phyloP scores from a whole-genome alignment of 2,113 vertebrate species.

The Ursus arctos region DNA sequence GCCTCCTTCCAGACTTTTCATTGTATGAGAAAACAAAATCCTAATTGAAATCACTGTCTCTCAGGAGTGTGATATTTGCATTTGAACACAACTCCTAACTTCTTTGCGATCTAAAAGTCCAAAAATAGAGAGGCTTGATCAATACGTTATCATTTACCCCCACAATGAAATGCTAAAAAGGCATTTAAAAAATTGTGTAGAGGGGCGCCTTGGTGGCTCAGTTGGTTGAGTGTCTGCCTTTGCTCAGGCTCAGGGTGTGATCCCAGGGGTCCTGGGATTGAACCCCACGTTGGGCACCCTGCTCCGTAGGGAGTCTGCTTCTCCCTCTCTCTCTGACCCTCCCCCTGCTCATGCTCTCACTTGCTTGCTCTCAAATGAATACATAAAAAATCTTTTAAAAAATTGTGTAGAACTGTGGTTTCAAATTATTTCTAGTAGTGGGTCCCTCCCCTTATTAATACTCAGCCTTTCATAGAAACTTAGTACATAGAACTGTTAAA shows the following conservation, averaged over 20 bases:
- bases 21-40: background rate
- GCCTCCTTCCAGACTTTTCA: background rate
- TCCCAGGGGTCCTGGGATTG: background rate
- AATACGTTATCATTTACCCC: constrained; percentile 21
- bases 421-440: constrained; percentile 7
- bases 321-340: background rate
- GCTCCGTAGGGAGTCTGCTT: background rate
- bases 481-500: background rate
- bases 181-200: constrained; percentile 27
- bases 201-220: background rate
- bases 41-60: background rate
- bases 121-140: background rate
- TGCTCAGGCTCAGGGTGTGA: background rate
- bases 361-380: background rate
- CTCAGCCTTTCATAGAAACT: background rate
- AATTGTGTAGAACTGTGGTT: constrained; percentile 42
- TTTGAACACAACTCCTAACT: background rate
- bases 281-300: background rate
- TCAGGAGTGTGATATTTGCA: background rate
- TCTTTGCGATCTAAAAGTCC: background rate
- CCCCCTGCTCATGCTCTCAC: background rate
- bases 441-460: background rate
- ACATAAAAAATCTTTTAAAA: background rate
- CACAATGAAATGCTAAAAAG: background rate
- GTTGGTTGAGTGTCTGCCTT: background rate